These are phyloP conservation scores for Timandra comae DNA, from an alignment of 2,888 invertebrate genomes.

Conservation along the genomic window DNA sequence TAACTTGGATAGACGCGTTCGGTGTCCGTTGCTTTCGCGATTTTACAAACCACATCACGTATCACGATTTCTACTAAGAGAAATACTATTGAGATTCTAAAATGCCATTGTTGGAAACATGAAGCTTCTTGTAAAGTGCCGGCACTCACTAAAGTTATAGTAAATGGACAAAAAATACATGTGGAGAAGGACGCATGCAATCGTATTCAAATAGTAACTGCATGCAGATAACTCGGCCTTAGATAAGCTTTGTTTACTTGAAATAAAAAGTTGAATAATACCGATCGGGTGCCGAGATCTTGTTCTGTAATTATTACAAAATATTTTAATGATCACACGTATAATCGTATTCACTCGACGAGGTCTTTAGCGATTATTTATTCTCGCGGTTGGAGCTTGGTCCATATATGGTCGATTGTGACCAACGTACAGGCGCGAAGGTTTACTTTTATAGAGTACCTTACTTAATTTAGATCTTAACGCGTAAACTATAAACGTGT, in stretches of 20 bases:
- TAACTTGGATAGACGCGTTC: constrained; percentile 39
- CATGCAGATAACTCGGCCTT: neutral
- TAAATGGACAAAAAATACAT: constrained; percentile 1
- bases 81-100: constrained; percentile 39
- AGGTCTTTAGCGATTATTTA: constrained; percentile 44
- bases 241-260: neutral
- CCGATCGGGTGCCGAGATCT: constrained; percentile 14
- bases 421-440: constrained; percentile 43
- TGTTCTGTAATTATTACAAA: constrained; percentile 29
- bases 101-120: constrained; percentile 42
- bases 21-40: constrained; percentile 36
- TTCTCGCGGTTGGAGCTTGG: constrained; percentile 39
- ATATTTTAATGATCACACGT: constrained; percentile 47
- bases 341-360: constrained; percentile 37
- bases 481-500: no score
- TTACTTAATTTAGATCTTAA: constrained; percentile 32
- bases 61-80: constrained; percentile 39
- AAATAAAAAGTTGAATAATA: constrained; percentile 12
- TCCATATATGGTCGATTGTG: constrained; percentile 43
- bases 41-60: constrained; percentile 50
- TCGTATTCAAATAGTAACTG: neutral
- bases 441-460: constrained; percentile 34
- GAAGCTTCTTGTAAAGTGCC: constrained; percentile 24
- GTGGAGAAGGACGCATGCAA: neutral
- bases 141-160: constrained; percentile 9